Base-by-base conservation (phyloP, 2,888 invertebrate species). In the Escarpia spicata region DNA sequence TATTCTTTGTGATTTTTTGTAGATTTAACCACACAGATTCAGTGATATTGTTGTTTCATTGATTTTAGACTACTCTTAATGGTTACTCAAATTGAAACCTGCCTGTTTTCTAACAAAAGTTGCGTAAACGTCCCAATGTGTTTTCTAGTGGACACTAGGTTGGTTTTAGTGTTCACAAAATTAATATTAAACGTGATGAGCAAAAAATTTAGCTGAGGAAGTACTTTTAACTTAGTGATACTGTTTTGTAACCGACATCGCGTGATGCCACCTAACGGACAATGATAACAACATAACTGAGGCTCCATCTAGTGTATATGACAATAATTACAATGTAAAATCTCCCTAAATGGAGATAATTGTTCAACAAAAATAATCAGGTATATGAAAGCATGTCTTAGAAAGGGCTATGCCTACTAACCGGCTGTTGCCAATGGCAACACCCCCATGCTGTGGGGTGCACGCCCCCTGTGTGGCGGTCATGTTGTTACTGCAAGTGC, bases 381-480 rank as follows among this genome's bases (percentile, higher is more conserved):
- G 75, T 75, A 75, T 75, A 26, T 75, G 6, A 3, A 26, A 52
- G 9, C 26, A 26, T 15, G 15, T 45, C 43, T 45, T 91, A 43
- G 26, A 44, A 91, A n/a, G 43, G 91, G n/a, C 45, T 52, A 44
- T 12, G 37, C 31, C 44, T 44, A 31, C 45, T 91, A 43, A 92
- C 92, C 92, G 90, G 91, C 91, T 91, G n/a, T 92, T 91, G 52
- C 43, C 91, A 90, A 91, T 43, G 37, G 91, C 58, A n/a, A 75
- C 91, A 58, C 75, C 91, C 37, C 91, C 43, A 19, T 91, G 60
- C 91, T 58, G 92, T n/a, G 43, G 91, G 43, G 91, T 92, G 45
- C 6, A 58, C 60, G 43, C 91, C 31, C 19, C 91, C 26, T 92
- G 91, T 6, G 58, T 90, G 43, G 91, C 91, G 45, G 43, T 91